Base-by-base conservation (phyloP, 2,797 vertebrate genomes). In the Glyptemys insculpta region DNA sequence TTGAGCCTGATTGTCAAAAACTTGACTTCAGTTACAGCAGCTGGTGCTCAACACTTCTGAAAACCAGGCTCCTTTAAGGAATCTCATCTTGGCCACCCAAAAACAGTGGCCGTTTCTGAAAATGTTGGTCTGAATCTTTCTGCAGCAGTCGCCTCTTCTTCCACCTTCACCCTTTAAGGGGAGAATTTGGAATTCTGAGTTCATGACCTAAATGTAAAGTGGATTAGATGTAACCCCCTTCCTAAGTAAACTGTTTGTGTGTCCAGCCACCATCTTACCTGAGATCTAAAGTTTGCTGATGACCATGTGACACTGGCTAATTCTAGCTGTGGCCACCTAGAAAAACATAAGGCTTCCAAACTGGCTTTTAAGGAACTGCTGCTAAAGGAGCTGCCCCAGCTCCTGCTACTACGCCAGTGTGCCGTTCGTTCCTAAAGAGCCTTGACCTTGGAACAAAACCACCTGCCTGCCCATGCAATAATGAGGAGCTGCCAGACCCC, bases 381-480 rank as follows among this genome's bases (percentile, higher is more conserved):
- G 5, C 49, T 50, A 53, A 44, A 88, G 57, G 4, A 83, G 2
- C 18, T 49, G 44, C 12, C 44, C 15, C 74, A 78, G 65, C 37
- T 72, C 19, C 68, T 72, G 19, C n/a, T 6, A 41, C 68, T 72
- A 41, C 11, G 11, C 5, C n/a, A 29, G 5, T 16, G 44, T 49
- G 23, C 25, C 4, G 23, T 44, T 37, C 8, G 5, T 27, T 44
- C 23, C 41, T 11, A 27, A 74, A n/a, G 34, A 49, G 49, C 44
- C 41, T 62, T 29, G 31, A 12, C 34, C 19, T 34, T 52, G 41
- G 79, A 65, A 6, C 4, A 41, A 14, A 87, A 12, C 6, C 25
- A 25, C 53, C 37, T 76, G n/a, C 62, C 88, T 0, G 0, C 3
- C 6, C 49, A 11, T 72, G 65, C 56, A 81, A 27, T 34, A 11